phyloP scores from a whole-genome alignment of 30 jellyfish, hydroid and myxozoan genomes.

The Cassiopea xamachana region DNA sequence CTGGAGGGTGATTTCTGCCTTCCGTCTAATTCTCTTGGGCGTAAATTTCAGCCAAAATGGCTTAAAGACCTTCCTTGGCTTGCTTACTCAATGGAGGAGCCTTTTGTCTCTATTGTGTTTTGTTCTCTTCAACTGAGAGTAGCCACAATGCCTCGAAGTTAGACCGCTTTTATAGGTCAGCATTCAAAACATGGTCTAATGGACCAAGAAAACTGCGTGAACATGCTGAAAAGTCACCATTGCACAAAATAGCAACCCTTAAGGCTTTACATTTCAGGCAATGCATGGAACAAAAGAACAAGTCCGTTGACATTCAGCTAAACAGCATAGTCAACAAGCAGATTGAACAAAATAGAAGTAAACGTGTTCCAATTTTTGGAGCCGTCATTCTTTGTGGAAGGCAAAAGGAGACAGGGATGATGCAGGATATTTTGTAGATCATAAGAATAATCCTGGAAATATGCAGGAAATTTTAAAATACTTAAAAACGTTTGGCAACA shows the following conservation, averaged over 20 bases:
- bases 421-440: background rate
- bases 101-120: constrained; percentile 13
- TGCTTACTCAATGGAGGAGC: constrained; percentile 41
- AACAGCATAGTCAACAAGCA: too few relatives aligned
- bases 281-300: too few relatives aligned
- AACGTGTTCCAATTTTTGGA: constrained; percentile 40
- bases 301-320: too few relatives aligned
- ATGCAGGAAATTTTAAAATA: background rate
- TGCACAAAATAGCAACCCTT: constrained; percentile 26
- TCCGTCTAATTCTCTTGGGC: background rate
- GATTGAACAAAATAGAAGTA: background rate
- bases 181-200: constrained; percentile 26
- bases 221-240: constrained; percentile 12
- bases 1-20: background rate
- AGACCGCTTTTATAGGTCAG: constrained; percentile 13
- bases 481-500: too few relatives aligned
- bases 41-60: background rate
- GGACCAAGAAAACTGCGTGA: background rate
- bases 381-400: background rate
- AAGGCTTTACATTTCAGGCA: too few relatives aligned
- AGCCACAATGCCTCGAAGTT: constrained; percentile 14
- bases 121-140: too few relatives aligned
- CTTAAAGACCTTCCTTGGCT: background rate
- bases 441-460: constrained; percentile 1
- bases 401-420: constrained; percentile 11